A percentile compares a stretch with the other conserved stretches of the same genome.
These are phyloP conservation scores for Drosophila pallidifrons DNA, from an alignment of 1,140 invertebrate genomes.

Conservation along the genomic window DNA sequence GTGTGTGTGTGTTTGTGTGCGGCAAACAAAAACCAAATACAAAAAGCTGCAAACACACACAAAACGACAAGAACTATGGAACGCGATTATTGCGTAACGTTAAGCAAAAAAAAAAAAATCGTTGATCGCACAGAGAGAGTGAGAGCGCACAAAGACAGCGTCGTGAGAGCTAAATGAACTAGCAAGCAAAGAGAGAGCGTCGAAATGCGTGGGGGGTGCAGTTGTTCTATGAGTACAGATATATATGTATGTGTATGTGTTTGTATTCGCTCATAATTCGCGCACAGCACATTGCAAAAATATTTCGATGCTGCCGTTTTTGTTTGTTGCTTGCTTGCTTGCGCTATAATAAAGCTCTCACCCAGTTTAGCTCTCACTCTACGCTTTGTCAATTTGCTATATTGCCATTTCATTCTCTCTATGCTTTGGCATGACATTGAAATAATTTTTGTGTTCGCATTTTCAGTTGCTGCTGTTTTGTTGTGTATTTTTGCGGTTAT, in stretches of 20 bases:
- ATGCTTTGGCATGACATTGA: slow-evolving; percentile 67
- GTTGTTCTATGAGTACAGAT: neutral
- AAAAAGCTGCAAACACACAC: slow-evolving; percentile 41
- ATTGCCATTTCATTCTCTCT: slow-evolving; percentile 42
- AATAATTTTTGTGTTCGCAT: slow-evolving; percentile 43
- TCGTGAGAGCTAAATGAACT: slow-evolving; percentile 22
- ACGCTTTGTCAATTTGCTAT: slow-evolving; percentile 26
- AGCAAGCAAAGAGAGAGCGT: slow-evolving; percentile 3
- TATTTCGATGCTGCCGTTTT: slow-evolving; percentile 51
- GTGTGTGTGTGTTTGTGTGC: neutral
- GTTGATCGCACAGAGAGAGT: slow-evolving; percentile 29
- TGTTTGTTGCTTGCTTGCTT: slow-evolving; percentile 62
- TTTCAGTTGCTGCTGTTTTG: slow-evolving; percentile 12
- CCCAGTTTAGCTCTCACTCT: slow-evolving; percentile 17
- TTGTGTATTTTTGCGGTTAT: slow-evolving; percentile 6
- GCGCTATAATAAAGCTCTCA: slow-evolving; percentile 21
- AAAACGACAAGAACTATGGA: slow-evolving; percentile 39
- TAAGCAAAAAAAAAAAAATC: slow-evolving; percentile 51
- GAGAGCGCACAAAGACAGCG: slow-evolving; percentile 10
- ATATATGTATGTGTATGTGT: neutral
- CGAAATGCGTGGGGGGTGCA: slow-evolving; percentile 25
- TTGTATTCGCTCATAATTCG: slow-evolving; percentile 33
- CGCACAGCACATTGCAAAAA: slow-evolving; percentile 55
- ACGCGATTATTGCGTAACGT: slow-evolving; percentile 74
- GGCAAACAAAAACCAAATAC: slow-evolving; percentile 45